A percentile compares a stretch with the other conserved stretches of the same genome.
Conservation (phyloP, 2,113 vertebrate species). For the Ictalurus punctatus region DNA sequence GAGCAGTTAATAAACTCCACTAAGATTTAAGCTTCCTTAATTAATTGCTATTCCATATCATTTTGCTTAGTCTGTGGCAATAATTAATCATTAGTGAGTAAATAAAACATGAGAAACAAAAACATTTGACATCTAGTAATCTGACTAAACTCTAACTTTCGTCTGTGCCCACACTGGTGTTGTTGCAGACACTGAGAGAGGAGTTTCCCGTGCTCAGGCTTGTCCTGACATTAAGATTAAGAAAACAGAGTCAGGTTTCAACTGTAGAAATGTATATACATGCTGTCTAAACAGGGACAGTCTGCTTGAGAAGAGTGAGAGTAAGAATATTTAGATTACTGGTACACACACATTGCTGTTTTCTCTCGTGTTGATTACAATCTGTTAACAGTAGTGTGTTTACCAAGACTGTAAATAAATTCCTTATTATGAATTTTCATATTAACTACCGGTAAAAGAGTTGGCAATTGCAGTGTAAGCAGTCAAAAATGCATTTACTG, state of each 20-base stretch:
- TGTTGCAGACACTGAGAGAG: constrained; percentile 33
- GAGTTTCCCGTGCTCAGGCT: constrained; percentile 50
- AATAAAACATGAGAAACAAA: background rate
- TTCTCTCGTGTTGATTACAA: background rate
- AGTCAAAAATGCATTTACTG: background rate
- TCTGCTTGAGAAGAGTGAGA: constrained; percentile 10
- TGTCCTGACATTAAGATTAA: constrained; percentile 54
- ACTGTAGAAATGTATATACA: constrained; percentile 49
- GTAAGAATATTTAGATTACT: constrained; percentile 36
- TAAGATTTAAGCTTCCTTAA: background rate
- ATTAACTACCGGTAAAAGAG: background rate
- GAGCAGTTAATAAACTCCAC: background rate
- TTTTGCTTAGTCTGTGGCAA: background rate
- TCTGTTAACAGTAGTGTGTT: background rate
- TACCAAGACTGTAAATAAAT: background rate
- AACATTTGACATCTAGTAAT: background rate
- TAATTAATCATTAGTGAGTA: background rate
- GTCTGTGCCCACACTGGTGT: background rate
- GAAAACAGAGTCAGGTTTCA: constrained; percentile 56
- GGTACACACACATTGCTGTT: background rate
- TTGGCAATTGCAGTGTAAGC: background rate
- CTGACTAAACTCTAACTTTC: constrained; percentile 26
- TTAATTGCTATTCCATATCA: background rate
- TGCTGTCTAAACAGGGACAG: constrained; percentile 52
- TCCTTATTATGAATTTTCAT: background rate